Conservation (phyloP, 2,888 invertebrate species). For the Rotaria sp. region DNA sequence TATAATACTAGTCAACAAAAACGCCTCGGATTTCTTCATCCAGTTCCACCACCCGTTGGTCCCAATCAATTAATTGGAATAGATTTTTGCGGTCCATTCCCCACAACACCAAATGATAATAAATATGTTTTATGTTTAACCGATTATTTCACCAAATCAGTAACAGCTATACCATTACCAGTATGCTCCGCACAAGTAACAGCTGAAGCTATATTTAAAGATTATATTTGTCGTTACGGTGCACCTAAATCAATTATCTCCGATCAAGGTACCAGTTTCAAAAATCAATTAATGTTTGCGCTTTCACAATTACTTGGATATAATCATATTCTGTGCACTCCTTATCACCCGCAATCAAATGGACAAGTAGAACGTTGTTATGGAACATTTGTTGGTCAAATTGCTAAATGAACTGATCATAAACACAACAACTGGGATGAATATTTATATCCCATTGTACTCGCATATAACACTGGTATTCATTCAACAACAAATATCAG, state of each 20-base stretch:
- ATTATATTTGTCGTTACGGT: neutral
- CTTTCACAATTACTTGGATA: constrained; percentile 41
- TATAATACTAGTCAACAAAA: too few species aligned
- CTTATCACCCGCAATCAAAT: neutral
- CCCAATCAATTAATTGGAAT: neutral
- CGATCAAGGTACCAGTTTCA: constrained; percentile 25
- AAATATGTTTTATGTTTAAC: neutral
- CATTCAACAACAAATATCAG: neutral
- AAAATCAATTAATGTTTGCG: constrained; percentile 33
- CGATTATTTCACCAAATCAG: constrained; percentile 19
- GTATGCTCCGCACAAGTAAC: neutral
- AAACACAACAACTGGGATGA: neutral
- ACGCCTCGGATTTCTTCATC: too few species aligned
- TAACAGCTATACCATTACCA: neutral
- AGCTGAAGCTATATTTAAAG: neutral
- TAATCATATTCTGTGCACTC: constrained; percentile 42
- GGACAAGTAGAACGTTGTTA: constrained; percentile 41
- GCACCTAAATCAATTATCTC: constrained; percentile 19
- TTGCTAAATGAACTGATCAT: neutral
- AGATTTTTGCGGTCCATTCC: neutral
- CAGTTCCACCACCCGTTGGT: neutral
- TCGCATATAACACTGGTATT: neutral
- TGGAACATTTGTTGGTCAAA: constrained; percentile 22
- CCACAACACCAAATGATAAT: neutral
- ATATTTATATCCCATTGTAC: neutral